Evolutionary conservation across 2,113 vertebrate genomes (phyloP).

Genomic region (Psittacula cyanocephala): DNA sequence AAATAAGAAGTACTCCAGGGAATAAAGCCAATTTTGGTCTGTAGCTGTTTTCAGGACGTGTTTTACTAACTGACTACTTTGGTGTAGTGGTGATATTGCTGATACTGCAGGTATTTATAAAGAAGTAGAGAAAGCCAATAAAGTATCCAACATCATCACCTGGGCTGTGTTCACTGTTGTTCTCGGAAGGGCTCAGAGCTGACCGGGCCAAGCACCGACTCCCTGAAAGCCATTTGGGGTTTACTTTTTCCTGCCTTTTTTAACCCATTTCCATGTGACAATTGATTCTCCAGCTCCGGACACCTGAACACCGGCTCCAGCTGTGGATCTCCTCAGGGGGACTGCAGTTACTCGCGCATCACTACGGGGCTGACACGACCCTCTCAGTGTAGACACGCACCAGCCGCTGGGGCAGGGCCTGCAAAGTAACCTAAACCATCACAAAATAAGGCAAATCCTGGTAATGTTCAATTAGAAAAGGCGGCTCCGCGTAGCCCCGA

Average conservation of each 20-base stretch:
- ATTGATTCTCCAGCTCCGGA: neutral
- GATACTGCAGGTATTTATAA: neutral
- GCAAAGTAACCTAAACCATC: neutral
- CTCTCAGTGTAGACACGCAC: rapidly evolving
- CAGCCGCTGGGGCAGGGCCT: too few relatives aligned
- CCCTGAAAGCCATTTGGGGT: rapidly evolving
- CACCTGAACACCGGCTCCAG: neutral
- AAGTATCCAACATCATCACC: rapidly evolving
- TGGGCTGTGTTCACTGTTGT: rapidly evolving
- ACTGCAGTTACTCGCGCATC: rapidly evolving
- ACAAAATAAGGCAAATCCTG: neutral
- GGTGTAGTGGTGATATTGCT: neutral
- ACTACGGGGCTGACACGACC: rapidly evolving
- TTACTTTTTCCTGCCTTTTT: too few relatives aligned
- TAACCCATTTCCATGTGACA: neutral
- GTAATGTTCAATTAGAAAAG: rapidly evolving
- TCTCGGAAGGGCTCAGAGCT: neutral
- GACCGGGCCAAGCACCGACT: rapidly evolving
- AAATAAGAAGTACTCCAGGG: neutral
- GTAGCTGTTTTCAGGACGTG: neutral
- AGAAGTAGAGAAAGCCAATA: neutral
- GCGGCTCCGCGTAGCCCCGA: neutral
- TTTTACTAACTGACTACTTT: neutral
- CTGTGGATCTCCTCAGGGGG: neutral
- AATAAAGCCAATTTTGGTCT: rapidly evolving